Conservation (phyloP, 2,888 invertebrate genomes). For the Oasisia sp. region DNA sequence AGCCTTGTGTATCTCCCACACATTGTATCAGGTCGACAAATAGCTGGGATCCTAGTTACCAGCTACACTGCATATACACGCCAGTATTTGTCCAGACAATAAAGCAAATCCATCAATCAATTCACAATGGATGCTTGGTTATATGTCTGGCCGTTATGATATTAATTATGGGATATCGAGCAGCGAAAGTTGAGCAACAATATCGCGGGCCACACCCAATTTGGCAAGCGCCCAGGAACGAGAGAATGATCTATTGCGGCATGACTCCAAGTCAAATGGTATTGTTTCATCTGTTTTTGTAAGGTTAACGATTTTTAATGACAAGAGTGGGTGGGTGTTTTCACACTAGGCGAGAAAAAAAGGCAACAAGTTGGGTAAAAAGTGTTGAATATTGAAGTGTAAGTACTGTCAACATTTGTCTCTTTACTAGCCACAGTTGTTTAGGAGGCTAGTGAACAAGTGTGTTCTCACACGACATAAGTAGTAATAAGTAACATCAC, state of each 20-base stretch:
- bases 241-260: not conserved
- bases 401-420: not conserved
- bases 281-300: not conserved
- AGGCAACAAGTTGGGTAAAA: not conserved
- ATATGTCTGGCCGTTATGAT: not conserved
- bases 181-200: not conserved
- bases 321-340: not conserved
- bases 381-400: not conserved
- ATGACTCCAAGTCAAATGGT: not conserved
- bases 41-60: conserved; percentile 4
- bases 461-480: not conserved
- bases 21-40: not conserved
- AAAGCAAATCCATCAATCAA: conserved; percentile 11
- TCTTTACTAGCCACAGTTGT: not conserved
- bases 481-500: not conserved
- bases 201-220: not conserved
- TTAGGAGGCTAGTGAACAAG: not conserved
- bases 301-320: not conserved
- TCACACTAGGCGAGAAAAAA: not conserved
- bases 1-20: not conserved
- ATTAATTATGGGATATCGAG: not conserved
- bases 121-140: conserved; percentile 13
- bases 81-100: conserved; percentile 6
- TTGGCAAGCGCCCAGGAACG: not conserved
- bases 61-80: not conserved